Evolutionary conservation across 2,888 invertebrate genomes (phyloP), one percentile per base, ranked within the genome.

Genomic region (Zygothrica quintamaculata): DNA sequence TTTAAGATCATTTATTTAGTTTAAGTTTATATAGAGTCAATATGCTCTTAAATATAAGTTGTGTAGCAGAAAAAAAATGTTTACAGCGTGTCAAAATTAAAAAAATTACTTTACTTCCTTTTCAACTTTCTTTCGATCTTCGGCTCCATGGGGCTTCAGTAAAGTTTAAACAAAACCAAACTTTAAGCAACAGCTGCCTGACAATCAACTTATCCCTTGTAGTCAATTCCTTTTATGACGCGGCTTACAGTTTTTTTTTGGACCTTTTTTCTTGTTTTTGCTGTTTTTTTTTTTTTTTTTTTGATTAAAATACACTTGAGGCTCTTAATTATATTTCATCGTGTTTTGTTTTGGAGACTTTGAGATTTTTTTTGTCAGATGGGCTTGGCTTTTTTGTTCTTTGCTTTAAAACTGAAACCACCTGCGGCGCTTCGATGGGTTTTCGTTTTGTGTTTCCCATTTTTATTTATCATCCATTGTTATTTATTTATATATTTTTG

Each of bases 281-380:
- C 6, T 39, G 26, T 4, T 64, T 33, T 29, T 36, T 31, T 31
- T 44, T 34, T 55, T 52, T 26, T 52, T 52, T 36, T 67, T 66
- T 76, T 77, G 74, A 84, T 82, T 87, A 72, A 82, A 81, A 78
- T 69, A 76, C 76, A 84, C 85, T 87, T 58, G 68, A 66, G 87
- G 82, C 82, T 78, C 82, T 84, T 82, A 87, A 82, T 86, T 82
- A 84, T 84, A 82, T 66, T 69, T 61, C 64, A 68, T 64, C 65
- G 68, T 77, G 66, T 66, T 73, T 65, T 69, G 65, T 51, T 67
- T 56, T 43, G 40, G n/a, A 25, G 31, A 34, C n/a, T 47, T 25
- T 13, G 13, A 16, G 26, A 13, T 33, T 34, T 15, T 37, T 36
- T 26, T 31, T 7, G 29, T 13, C 25, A 6, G 31, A 42, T 57